These are phyloP conservation scores for Taeniopygia guttata DNA, from an alignment of 2,797 vertebrate species.

Conservation along the genomic window DNA sequence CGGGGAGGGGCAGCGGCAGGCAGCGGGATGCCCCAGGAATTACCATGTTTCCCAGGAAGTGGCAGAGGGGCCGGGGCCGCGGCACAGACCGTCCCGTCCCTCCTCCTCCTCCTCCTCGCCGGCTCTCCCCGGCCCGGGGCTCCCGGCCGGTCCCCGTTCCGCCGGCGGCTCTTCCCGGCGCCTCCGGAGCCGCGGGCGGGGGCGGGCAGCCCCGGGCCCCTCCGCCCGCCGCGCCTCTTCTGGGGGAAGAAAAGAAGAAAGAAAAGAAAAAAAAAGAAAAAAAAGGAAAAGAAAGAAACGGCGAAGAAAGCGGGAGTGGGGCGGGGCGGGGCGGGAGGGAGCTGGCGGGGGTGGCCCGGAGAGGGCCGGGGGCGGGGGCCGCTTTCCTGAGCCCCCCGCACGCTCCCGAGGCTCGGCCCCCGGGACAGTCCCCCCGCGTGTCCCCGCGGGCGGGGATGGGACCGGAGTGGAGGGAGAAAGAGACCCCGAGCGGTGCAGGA, in stretches of 20 bases:
- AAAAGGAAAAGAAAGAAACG: not conserved
- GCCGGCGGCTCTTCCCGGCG: not conserved
- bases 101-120: not conserved
- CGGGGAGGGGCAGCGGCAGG: not conserved
- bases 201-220: not conserved
- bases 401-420: not conserved
- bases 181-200: not conserved
- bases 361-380: not conserved
- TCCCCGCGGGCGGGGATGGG: not conserved
- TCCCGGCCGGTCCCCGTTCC: not conserved
- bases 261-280: not conserved
- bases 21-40: not conserved
- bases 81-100: not conserved
- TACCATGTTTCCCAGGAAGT: slow-evolving; percentile 26
- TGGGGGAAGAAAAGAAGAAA: not conserved
- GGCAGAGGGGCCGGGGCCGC: not conserved
- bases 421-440: no score
- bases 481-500: not conserved
- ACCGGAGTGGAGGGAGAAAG: not conserved
- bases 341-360: not conserved
- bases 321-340: no score
- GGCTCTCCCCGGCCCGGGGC: not conserved
- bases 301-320: not conserved
- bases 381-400: not conserved
- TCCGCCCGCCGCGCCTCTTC: not conserved